A percentile compares a stretch with the other conserved stretches of the same genome.
phyloP scores from a whole-genome alignment of 2,113 vertebrate species.

The Grammomys surdaster region DNA sequence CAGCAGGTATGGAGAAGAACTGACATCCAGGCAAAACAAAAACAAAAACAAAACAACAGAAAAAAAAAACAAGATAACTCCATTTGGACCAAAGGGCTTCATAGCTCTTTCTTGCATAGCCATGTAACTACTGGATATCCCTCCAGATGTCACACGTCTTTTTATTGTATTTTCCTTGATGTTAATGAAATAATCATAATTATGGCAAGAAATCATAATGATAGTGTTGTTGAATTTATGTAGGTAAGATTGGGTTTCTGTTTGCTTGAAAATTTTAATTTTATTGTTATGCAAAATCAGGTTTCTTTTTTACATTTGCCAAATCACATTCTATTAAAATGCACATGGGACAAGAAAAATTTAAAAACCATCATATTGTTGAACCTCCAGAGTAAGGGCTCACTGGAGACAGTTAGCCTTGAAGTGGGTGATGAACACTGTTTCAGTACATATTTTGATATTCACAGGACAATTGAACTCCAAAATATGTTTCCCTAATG shows the following conservation, averaged over 20 bases:
- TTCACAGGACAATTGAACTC: conserved; percentile 74
- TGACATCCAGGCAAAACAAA: fast-evolving
- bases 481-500: conserved; percentile 77
- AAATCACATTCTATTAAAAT: conserved; percentile 33
- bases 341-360: neutral
- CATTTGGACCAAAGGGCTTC: neutral
- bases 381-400: conserved; percentile 55
- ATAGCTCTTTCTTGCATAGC: neutral
- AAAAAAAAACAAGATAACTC: neutral
- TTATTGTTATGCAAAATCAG: conserved; percentile 36
- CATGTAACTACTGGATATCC: neutral
- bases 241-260: neutral
- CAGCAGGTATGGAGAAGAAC: neutral
- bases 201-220: neutral
- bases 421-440: conserved; percentile 60
- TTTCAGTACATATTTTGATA: conserved; percentile 62
- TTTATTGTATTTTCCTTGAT: conserved; percentile 25
- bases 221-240: neutral
- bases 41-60: too few relatives aligned
- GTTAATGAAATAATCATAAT: conserved; percentile 32
- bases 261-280: conserved; percentile 35
- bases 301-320: neutral
- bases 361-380: neutral
- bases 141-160: neutral
- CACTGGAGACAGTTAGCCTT: conserved; percentile 56